Evolutionary conservation across 2,888 invertebrate species (phyloP).

Genomic region (Aradus depressus): DNA sequence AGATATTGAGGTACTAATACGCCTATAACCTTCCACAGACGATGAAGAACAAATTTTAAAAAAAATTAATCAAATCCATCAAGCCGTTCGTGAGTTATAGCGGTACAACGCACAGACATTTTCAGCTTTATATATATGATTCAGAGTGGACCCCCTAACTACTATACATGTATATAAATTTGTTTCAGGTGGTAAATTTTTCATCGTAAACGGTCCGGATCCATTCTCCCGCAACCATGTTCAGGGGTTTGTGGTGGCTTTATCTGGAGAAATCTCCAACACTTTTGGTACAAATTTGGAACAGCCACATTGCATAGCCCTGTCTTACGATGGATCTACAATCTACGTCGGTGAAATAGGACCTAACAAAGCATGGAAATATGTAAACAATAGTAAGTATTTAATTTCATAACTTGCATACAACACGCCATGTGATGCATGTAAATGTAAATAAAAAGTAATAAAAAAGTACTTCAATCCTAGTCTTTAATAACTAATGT

Average conservation of each 20-base stretch:
- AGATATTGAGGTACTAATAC: too few species aligned
- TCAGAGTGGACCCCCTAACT: too few species aligned
- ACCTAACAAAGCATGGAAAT: constrained; percentile 53
- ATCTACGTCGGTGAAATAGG: constrained; percentile 71
- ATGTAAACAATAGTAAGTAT: constrained; percentile 34
- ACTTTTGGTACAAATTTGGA: constrained; percentile 50
- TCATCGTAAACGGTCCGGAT: constrained; percentile 61
- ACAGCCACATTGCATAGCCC: constrained; percentile 74
- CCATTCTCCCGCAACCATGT: constrained; percentile 39
- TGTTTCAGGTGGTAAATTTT: constrained; percentile 52
- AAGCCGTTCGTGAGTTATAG: too few species aligned
- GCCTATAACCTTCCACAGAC: too few species aligned
- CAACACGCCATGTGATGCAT: neutral
- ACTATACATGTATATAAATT: constrained; percentile 4
- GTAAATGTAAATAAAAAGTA: neutral
- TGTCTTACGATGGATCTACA: constrained; percentile 50
- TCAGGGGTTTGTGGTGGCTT: constrained; percentile 60
- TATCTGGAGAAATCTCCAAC: constrained; percentile 47
- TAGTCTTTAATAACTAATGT: too few species aligned
- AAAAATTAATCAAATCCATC: too few species aligned
- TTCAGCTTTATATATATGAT: too few species aligned
- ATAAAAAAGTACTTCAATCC: neutral
- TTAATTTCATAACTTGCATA: neutral
- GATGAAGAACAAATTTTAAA: too few species aligned
- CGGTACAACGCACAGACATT: too few species aligned